These are phyloP conservation scores for Cassiopea xamachana DNA, from an alignment of 30 jellyfish, hydroid and myxozoan species.

Conservation along the genomic window DNA sequence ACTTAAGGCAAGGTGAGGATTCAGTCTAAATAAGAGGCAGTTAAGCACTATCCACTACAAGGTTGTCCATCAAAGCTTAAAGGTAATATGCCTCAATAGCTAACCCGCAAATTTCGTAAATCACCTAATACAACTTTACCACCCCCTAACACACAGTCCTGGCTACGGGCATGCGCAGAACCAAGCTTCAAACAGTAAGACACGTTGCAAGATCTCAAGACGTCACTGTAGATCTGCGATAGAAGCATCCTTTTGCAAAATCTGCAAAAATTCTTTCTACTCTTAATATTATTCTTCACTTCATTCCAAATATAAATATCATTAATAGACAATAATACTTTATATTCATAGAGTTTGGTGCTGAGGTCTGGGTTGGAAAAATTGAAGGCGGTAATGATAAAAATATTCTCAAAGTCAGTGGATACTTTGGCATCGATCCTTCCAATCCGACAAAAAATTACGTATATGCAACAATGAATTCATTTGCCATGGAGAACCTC, in stretches of 20 bases:
- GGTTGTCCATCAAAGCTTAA: too few species aligned
- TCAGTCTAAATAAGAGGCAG: too few species aligned
- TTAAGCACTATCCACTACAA: too few species aligned
- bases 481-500: slow-evolving; percentile 38
- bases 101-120: too few species aligned
- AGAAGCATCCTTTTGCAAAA: background rate
- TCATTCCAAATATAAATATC: background rate
- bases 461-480: slow-evolving; percentile 54
- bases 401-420: slow-evolving; percentile 59
- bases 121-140: too few species aligned
- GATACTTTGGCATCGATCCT: slow-evolving; percentile 72
- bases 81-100: too few species aligned
- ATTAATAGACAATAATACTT: too few species aligned
- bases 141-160: too few species aligned
- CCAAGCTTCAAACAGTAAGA: too few species aligned
- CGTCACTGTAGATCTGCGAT: background rate
- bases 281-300: background rate
- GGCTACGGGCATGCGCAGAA: too few species aligned
- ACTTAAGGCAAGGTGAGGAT: too few species aligned
- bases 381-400: slow-evolving; percentile 46
- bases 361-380: slow-evolving; percentile 78
- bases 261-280: background rate
- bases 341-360: slow-evolving; percentile 70
- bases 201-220: too few species aligned
- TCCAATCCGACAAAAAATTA: slow-evolving; percentile 59